A percentile compares a stretch with the other conserved stretches of the same genome.
phyloP scores from a whole-genome alignment of 2,113 vertebrate species.

The Aleadryas rufinucha region DNA sequence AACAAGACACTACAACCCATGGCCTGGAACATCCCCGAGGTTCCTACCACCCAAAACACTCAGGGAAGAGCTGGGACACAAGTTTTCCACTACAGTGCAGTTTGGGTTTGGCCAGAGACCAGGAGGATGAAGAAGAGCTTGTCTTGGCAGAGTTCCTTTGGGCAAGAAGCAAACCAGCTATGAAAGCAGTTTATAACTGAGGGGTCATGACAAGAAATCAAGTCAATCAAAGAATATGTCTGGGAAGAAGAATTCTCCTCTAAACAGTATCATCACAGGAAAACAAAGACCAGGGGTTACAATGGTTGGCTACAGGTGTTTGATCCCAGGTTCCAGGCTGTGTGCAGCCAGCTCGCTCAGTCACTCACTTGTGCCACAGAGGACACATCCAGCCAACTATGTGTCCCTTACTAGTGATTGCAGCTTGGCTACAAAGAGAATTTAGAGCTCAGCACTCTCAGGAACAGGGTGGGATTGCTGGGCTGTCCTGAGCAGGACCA shows the following conservation, averaged over 20 bases:
- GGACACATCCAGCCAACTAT: fast-evolving
- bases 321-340: neutral
- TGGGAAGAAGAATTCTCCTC: neutral
- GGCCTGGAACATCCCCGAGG: neutral
- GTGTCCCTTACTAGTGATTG: neutral
- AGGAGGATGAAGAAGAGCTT: slow-evolving; percentile 58
- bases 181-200: neutral
- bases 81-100: slow-evolving; percentile 46
- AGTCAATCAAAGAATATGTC: neutral
- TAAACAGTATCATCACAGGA: fast-evolving
- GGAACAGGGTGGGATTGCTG: neutral
- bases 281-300: neutral
- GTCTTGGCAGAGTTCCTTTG: slow-evolving; percentile 47
- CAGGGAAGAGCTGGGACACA: neutral
- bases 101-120: slow-evolving; percentile 37
- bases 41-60: neutral
- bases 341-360: fast-evolving
- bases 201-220: neutral
- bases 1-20: neutral
- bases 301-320: neutral
- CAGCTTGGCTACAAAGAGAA: fast-evolving
- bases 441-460: neutral
- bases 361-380: neutral
- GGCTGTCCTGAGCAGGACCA: neutral
- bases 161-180: slow-evolving; percentile 34